These are phyloP conservation scores for Egretta garzetta DNA, from an alignment of 2,113 vertebrate species.

Conservation along the genomic window DNA sequence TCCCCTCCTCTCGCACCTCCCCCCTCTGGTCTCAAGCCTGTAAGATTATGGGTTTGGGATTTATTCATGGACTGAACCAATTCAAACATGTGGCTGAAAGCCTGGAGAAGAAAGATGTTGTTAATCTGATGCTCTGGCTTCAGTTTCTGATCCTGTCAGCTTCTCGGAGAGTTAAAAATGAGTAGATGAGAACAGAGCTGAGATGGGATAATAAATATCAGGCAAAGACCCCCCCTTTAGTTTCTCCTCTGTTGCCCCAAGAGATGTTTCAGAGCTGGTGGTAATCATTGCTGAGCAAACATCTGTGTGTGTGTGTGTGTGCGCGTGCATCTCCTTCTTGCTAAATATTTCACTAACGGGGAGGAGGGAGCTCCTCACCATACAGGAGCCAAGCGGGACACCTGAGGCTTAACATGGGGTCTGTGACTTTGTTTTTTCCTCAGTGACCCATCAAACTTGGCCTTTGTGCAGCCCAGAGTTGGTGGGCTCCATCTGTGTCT, in stretches of 20 bases:
- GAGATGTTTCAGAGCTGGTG: fast-evolving
- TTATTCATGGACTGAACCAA: neutral
- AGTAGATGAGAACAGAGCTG: neutral
- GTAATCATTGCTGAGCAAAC: neutral
- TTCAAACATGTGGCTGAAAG: neutral
- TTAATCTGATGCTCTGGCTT: conserved; percentile 23
- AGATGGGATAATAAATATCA: neutral
- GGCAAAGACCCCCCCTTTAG: neutral
- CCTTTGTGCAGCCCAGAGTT: fast-evolving
- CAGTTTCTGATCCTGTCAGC: neutral
- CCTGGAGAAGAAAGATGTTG: neutral
- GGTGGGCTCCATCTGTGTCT: neutral
- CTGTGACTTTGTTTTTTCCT: neutral
- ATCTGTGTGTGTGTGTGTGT: neutral
- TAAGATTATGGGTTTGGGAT: fast-evolving
- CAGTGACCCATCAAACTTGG: neutral
- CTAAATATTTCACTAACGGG: fast-evolving
- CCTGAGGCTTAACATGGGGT: fast-evolving
- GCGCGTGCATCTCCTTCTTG: neutral
- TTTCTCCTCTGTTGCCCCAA: fast-evolving
- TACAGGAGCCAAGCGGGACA: neutral
- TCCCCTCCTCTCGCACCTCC: no score
- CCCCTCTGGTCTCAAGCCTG: neutral
- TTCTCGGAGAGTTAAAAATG: neutral
- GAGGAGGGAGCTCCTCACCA: neutral